Percentiles rank a stretch among this genome's conserved stretches.
phyloP scores from a whole-genome alignment of 2,797 vertebrate species.

The Nasua narica region DNA sequence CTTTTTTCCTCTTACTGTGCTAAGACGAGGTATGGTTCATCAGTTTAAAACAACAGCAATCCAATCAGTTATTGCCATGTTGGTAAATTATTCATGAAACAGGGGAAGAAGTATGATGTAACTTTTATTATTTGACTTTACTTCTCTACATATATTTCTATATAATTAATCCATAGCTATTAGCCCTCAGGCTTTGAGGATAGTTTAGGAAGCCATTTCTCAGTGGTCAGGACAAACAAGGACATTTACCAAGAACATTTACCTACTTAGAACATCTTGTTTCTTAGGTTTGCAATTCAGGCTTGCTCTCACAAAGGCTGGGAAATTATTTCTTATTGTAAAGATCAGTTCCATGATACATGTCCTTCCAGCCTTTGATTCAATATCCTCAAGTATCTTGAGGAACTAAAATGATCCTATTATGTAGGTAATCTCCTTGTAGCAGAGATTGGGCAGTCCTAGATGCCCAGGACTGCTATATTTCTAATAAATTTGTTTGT shows the following conservation, averaged over 20 bases:
- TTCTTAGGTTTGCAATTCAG: background rate
- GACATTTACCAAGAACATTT: background rate
- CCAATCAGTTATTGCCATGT: background rate
- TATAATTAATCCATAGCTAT: background rate
- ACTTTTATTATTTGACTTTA: conserved; percentile 44
- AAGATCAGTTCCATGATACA: background rate
- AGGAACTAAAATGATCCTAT: background rate
- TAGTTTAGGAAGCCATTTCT: conserved; percentile 29
- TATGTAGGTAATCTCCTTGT: background rate
- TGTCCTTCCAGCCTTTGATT: background rate
- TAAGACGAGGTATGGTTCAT: background rate
- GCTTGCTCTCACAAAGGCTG: background rate
- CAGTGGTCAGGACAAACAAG: background rate
- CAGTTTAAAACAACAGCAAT: conserved; percentile 5
- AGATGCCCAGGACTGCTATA: background rate
- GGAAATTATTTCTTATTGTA: background rate
- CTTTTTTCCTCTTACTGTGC: background rate
- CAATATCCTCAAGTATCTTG: background rate
- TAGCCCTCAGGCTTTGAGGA: background rate
- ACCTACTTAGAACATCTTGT: background rate
- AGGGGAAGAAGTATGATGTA: background rate
- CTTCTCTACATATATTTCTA: background rate
- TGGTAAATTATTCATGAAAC: conserved; percentile 51
- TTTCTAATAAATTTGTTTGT: background rate
- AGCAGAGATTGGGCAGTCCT: background rate